A percentile compares a stretch with the other conserved stretches of the same genome.
These are phyloP conservation scores for Dinoponera quadriceps DNA, from an alignment of 1,140 invertebrate species.

Conservation along the genomic window DNA sequence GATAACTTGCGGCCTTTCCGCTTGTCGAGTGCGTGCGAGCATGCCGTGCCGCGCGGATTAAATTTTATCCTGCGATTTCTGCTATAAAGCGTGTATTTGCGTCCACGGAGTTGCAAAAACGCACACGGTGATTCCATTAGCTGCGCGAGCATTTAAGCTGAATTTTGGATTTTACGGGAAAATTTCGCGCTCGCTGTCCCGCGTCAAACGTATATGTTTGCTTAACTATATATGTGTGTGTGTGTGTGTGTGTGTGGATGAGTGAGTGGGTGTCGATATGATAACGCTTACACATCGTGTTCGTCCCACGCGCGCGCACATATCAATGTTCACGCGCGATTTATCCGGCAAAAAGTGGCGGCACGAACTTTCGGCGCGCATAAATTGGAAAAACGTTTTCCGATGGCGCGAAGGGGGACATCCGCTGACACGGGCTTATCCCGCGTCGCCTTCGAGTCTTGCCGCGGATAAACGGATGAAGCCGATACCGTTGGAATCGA, in stretches of 20 bases:
- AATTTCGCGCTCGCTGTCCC: neutral
- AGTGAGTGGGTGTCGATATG: neutral
- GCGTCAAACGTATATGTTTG: neutral
- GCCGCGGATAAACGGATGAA: conserved; percentile 14
- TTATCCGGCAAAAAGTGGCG: neutral
- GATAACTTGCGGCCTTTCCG: conserved; percentile 12
- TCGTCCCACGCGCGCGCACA: neutral
- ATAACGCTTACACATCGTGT: neutral
- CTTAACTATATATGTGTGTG: too few relatives aligned
- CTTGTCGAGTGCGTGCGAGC: neutral
- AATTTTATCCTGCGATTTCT: conserved; percentile 1
- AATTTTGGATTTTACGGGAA: neutral
- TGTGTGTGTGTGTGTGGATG: too few relatives aligned
- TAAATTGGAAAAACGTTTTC: conserved; percentile 9
- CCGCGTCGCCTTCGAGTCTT: neutral
- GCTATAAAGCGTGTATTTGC: neutral
- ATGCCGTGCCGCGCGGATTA: neutral
- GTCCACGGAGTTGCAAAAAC: neutral
- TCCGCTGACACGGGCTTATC: neutral
- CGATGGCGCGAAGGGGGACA: neutral
- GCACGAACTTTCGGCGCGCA: neutral
- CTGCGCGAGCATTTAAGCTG: neutral
- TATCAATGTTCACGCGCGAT: conserved; percentile 1
- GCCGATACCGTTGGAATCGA: neutral
- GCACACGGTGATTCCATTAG: neutral